A percentile compares a stretch with the other conserved stretches of the same genome.
phyloP scores from a whole-genome alignment of 2,797 vertebrate genomes.

The Mustela erminea region DNA sequence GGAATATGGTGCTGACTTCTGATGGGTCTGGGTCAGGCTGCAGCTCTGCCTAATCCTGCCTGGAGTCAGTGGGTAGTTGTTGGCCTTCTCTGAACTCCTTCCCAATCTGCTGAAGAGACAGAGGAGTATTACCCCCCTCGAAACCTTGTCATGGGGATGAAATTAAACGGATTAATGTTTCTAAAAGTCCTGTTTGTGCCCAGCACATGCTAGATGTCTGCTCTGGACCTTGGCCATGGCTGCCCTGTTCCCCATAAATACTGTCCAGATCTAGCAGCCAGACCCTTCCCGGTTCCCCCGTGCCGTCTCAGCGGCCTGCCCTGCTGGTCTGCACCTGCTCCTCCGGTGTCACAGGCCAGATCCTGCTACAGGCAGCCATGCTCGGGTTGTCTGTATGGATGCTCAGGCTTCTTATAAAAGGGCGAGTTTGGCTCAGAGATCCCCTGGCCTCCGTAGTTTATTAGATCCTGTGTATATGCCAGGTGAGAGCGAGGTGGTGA shows the following conservation, averaged over 20 bases:
- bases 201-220: background rate
- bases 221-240: background rate
- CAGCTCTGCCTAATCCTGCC: background rate
- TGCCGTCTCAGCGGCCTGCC: no score
- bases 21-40: background rate
- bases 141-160: background rate
- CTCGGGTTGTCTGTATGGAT: background rate
- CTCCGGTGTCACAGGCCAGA: background rate
- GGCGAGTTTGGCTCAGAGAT: background rate
- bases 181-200: background rate
- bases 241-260: background rate
- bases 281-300: background rate
- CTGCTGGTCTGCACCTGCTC: background rate
- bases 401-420: background rate
- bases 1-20: background rate
- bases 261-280: background rate
- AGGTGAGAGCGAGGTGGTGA: background rate
- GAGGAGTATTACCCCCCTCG: background rate
- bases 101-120: background rate
- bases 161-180: background rate
- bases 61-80: background rate
- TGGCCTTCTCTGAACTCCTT: background rate
- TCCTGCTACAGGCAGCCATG: background rate
- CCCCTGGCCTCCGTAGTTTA: background rate
- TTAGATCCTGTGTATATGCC: background rate